Percentiles rank a stretch among this genome's conserved stretches.
Evolutionary conservation across 2,888 invertebrate species (phyloP).

Genomic region (Brachylomia viminalis): DNA sequence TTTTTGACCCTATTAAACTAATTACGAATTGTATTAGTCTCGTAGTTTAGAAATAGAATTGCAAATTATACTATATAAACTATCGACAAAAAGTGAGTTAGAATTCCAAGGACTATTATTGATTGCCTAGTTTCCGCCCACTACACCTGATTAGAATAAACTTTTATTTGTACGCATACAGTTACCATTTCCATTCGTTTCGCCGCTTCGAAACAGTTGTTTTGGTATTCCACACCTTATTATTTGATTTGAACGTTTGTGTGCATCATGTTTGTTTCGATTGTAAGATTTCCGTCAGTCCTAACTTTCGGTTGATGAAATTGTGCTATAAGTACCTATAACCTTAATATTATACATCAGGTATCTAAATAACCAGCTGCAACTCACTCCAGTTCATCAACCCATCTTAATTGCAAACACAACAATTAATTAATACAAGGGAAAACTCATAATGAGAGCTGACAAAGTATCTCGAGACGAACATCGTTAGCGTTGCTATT

Average conservation of each 20-base stretch:
- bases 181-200: neutral
- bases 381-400: neutral
- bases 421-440: slow-evolving; percentile 34
- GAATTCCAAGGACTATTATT: slow-evolving; percentile 36
- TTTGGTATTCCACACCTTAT: neutral
- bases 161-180: too few relatives aligned
- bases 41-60: slow-evolving; percentile 34
- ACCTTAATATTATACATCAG: neutral
- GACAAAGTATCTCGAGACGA: slow-evolving; percentile 35
- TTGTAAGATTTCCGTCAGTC: neutral
- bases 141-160: neutral
- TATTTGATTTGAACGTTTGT: neutral
- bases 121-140: slow-evolving; percentile 9
- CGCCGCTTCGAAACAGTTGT: neutral
- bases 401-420: neutral
- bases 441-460: slow-evolving; percentile 32
- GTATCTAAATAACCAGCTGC: neutral
- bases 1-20: slow-evolving; percentile 26
- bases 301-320: neutral
- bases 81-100: slow-evolving; percentile 31
- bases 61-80: slow-evolving; percentile 35
- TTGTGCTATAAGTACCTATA: neutral
- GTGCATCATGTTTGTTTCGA: neutral
- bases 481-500: slow-evolving; percentile 17
- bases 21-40: slow-evolving; percentile 19